Evolutionary conservation across 2,888 invertebrate genomes (phyloP).

Genomic region (Ichneumoninae sp.): DNA sequence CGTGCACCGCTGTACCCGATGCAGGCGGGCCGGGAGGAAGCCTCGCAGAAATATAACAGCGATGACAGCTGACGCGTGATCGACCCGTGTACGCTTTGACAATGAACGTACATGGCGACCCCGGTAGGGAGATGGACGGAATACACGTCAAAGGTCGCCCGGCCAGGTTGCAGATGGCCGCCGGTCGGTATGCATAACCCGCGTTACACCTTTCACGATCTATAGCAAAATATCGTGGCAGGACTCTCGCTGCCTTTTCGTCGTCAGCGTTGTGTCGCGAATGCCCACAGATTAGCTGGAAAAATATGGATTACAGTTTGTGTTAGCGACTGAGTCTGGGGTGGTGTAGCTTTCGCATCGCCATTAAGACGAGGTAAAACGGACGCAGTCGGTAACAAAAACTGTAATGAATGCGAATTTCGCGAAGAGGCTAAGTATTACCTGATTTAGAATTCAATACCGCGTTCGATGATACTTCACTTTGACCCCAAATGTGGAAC

Average conservation of each 20-base stretch:
- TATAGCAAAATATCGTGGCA: constrained; percentile 12
- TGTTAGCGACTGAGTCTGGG: too few species aligned
- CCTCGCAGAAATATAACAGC: constrained; percentile 63
- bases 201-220: constrained; percentile 36
- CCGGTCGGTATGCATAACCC: constrained; percentile 36
- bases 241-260: not conserved
- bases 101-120: constrained; percentile 29
- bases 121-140: constrained; percentile 7
- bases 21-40: not conserved
- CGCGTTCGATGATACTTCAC: too few species aligned
- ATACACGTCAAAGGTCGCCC: constrained; percentile 37
- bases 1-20: not conserved
- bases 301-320: too few species aligned
- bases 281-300: too few species aligned
- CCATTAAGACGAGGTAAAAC: not conserved
- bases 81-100: constrained; percentile 58
- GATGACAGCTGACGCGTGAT: constrained; percentile 73
- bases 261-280: not conserved
- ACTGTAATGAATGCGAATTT: too few species aligned
- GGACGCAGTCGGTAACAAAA: too few species aligned
- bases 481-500: too few species aligned
- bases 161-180: constrained; percentile 61
- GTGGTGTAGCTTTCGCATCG: not conserved
- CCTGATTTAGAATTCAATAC: too few species aligned
- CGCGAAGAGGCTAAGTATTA: too few species aligned